Percentiles rank a stretch among this genome's conserved stretches.
Evolutionary conservation across 2,797 vertebrate genomes (phyloP).

Genomic region (Anabacerthia variegaticeps): DNA sequence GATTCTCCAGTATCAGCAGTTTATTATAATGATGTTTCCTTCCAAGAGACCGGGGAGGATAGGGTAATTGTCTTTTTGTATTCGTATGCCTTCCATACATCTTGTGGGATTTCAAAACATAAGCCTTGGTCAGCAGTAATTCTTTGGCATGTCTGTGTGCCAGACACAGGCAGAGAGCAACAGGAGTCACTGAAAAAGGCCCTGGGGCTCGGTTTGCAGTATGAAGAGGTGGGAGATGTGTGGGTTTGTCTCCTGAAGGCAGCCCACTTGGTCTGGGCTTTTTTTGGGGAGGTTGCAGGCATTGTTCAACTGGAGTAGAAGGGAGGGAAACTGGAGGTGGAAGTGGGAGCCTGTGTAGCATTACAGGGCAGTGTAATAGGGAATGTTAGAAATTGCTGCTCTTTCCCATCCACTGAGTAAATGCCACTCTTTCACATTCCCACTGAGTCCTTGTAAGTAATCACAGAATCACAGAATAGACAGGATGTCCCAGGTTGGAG

Average conservation of each 20-base stretch:
- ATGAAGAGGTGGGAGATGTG: background rate
- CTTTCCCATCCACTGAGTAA: background rate
- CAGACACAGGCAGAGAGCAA: background rate
- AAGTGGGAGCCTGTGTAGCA: background rate
- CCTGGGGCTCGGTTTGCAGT: background rate
- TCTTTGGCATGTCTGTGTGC: background rate
- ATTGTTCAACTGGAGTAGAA: rapidly evolving
- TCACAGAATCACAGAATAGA: background rate
- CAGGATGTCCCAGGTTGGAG: background rate
- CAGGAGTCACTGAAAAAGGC: background rate
- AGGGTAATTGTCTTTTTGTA: rapidly evolving
- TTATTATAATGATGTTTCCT: background rate
- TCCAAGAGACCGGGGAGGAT: rapidly evolving
- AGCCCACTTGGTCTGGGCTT: background rate
- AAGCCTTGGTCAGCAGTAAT: background rate
- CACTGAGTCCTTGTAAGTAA: background rate
- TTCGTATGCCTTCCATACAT: background rate
- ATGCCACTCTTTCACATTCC: background rate
- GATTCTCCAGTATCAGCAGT: background rate
- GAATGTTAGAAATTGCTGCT: background rate
- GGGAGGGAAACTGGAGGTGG: background rate
- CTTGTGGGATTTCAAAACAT: background rate
- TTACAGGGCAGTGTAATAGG: background rate
- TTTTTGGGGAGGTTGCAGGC: background rate
- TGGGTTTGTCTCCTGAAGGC: background rate